A percentile compares a stretch with the other conserved stretches of the same genome.
phyloP scores from a whole-genome alignment of 1,140 invertebrate species.

The Drosophila sucinea region DNA sequence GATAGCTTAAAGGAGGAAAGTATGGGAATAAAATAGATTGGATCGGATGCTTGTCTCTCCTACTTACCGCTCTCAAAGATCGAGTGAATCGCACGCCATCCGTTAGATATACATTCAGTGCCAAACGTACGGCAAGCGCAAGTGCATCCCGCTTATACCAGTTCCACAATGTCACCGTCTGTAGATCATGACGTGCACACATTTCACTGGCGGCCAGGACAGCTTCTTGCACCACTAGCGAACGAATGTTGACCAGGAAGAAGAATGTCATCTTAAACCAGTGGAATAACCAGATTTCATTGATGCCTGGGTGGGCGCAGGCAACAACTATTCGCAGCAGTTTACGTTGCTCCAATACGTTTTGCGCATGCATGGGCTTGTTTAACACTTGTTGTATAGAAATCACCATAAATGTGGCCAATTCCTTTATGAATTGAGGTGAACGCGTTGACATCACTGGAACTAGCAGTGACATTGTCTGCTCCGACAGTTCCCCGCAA shows the following conservation, averaged over 20 bases:
- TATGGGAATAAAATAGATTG: not conserved
- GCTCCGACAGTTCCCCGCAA: conserved; percentile 11
- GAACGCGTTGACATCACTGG: conserved; percentile 26
- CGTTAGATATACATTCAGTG: conserved; percentile 85
- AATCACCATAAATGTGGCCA: conserved; percentile 36
- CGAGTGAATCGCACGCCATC: conserved; percentile 83
- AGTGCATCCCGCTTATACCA: conserved; percentile 88
- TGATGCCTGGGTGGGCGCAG: conserved; percentile 56
- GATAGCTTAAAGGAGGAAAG: conserved; percentile 42
- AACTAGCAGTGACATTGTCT: conserved; percentile 35
- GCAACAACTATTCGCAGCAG: conserved; percentile 51
- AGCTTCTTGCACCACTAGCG: conserved; percentile 86
- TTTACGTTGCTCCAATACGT: conserved; percentile 30
- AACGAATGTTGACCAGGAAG: conserved; percentile 87
- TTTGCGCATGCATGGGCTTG: conserved; percentile 32
- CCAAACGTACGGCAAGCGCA: conserved; percentile 85
- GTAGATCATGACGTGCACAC: conserved; percentile 85
- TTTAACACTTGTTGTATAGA: conserved; percentile 34
- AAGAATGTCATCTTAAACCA: conserved; percentile 86
- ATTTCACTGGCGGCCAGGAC: conserved; percentile 86
- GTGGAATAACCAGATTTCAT: conserved; percentile 84
- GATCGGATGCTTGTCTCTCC: not conserved
- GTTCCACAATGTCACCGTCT: conserved; percentile 86
- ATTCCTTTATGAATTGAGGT: conserved; percentile 32
- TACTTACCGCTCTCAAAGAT: conserved; percentile 83